phyloP scores from a whole-genome alignment of 2,888 invertebrate genomes.

The Metallyticus violacea region DNA sequence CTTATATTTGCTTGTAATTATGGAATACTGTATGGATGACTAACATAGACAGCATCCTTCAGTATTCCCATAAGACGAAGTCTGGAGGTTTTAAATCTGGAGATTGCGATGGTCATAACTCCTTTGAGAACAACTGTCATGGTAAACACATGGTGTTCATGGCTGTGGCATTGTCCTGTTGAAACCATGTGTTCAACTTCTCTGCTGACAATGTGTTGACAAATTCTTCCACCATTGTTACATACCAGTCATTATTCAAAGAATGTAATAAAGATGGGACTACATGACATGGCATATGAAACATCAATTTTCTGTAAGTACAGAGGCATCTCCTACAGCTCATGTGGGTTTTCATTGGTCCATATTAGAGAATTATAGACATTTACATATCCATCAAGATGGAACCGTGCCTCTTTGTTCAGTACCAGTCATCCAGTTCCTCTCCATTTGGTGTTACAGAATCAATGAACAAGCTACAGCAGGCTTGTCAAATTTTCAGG shows the following conservation, averaged over 20 bases:
- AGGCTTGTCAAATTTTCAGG: neutral
- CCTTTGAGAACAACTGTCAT: neutral
- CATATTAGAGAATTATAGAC: neutral
- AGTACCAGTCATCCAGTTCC: constrained; percentile 3
- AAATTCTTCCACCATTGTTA: neutral
- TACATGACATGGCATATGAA: constrained; percentile 16
- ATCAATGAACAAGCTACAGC: neutral
- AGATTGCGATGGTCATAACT: neutral
- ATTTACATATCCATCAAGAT: neutral
- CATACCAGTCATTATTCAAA: neutral
- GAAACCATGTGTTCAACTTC: too few species aligned
- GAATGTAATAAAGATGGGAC: neutral
- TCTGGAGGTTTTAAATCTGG: neutral
- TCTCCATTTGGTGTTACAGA: neutral
- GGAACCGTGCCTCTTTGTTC: neutral
- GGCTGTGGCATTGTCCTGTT: neutral
- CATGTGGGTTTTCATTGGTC: constrained; percentile 12
- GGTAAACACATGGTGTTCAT: neutral
- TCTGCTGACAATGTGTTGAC: neutral
- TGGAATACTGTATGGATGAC: too few species aligned
- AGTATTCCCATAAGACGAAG: too few species aligned
- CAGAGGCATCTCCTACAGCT: constrained; percentile 15
- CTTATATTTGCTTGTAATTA: too few species aligned
- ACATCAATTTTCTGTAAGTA: constrained; percentile 22
- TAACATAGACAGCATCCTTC: too few species aligned